Evolutionary conservation across 1,140 invertebrate species (phyloP), one percentile per base, ranked within the genome.

Genomic region (Sinella curviseta): DNA sequence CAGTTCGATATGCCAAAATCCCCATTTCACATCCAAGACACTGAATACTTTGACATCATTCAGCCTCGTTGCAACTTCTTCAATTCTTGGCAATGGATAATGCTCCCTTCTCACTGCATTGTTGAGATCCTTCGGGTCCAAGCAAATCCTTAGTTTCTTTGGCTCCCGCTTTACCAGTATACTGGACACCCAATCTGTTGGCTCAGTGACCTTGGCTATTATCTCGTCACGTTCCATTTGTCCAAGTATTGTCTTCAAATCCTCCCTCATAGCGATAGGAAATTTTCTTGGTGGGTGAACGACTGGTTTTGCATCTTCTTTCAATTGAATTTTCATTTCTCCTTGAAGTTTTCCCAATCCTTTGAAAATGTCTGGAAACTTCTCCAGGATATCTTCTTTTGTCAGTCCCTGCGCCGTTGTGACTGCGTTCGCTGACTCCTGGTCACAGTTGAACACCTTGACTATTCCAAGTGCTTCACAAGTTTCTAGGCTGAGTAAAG

Each of bases 81-180:
- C 87, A 31, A 87, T 75, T 1, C 85, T 88, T 16, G 87, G 86
- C 31, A 89, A 83, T 55, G 84, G 84, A 85, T 85, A 86, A 81
- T 85, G 83, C 83, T 86, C 84, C 30, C 87, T 77, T 81, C 86
- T 86, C 17, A 90, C 86, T 57, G 82, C 84, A 78, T 84, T 85
- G 84, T 90, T 90, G 73, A 90, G 83, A 75, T 88, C 85, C 36
- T 80, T 84, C 2, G 89, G 89, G 84, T 90, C 88, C 8, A 89
- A 57, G 82, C 86, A 88, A 30, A 89, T 78, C 81, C 87, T 81
- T 12, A 88, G 28, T 35, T 85, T 76, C n/a, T 85, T 84, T 34
- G 79, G 83, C 85, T 87, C 86, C 65, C 81, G 77, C 1, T 86
- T 85, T n/a, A 87, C 80, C 24, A 88, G 85, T 20, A 86, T 76